Evolutionary conservation across 2,888 invertebrate species (phyloP).

Genomic region (Plagiodera versicolora): DNA sequence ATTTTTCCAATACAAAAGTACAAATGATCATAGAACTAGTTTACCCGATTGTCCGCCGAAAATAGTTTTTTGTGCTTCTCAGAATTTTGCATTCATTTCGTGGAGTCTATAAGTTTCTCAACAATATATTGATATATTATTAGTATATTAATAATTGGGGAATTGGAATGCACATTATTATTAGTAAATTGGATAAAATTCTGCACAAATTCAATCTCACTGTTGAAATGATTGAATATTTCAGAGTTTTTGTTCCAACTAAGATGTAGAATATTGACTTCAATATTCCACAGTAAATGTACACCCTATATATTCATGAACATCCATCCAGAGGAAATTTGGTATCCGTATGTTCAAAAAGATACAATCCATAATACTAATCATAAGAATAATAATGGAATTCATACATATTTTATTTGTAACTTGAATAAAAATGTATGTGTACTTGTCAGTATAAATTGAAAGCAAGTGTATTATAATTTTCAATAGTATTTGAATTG

Average conservation of each 20-base stretch:
- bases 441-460: no score
- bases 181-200: background rate
- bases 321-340: background rate
- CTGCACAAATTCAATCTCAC: background rate
- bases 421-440: no score
- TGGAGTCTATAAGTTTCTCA: constrained; percentile 23
- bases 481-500: no score
- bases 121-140: constrained; percentile 34
- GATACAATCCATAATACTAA: no score
- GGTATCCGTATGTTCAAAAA: background rate
- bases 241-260: background rate
- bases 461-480: no score
- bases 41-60: background rate
- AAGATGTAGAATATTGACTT: background rate
- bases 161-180: constrained; percentile 29
- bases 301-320: background rate
- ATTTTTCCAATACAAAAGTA: background rate
- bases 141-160: constrained; percentile 30
- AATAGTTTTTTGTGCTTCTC: background rate
- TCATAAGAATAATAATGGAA: no score
- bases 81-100: constrained; percentile 2
- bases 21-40: constrained; percentile 1
- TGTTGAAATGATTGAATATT: background rate
- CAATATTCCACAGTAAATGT: background rate
- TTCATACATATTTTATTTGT: no score